Evolutionary conservation across 2,888 invertebrate species (phyloP).

Genomic region (Cataglyphis livida): DNA sequence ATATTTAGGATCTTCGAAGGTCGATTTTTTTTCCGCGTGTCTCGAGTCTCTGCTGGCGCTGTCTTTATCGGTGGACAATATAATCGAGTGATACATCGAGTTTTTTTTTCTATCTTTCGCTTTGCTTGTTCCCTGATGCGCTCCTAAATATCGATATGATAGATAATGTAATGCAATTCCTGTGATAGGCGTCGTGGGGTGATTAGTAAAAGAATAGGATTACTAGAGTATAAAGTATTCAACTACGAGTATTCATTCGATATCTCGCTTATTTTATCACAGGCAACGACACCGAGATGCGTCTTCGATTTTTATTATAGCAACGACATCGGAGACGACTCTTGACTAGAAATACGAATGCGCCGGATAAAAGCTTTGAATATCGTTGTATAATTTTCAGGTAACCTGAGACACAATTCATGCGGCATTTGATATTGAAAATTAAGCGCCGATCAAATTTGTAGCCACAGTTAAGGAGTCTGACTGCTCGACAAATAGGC

Average conservation of each 20-base stretch:
- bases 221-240: not conserved
- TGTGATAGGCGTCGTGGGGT: not conserved
- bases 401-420: not conserved
- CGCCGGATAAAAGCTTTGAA: constrained; percentile 15
- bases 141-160: not conserved
- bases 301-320: not conserved
- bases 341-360: not conserved
- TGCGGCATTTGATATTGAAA: not conserved
- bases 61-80: not conserved
- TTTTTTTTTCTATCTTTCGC: not conserved
- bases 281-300: constrained; percentile 28
- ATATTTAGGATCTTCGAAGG: constrained; percentile 8
- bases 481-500: too few species aligned
- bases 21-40: not conserved
- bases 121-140: not conserved
- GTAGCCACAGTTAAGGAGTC: not conserved
- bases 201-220: not conserved
- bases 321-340: not conserved
- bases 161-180: not conserved
- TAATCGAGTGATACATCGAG: constrained; percentile 2
- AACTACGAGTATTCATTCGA: constrained; percentile 9
- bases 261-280: constrained; percentile 36
- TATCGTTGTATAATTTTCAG: constrained; percentile 12
- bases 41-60: not conserved
- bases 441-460: not conserved